Base-by-base conservation (phyloP, 2,113 vertebrate species). In the Chionodraco myersi region DNA sequence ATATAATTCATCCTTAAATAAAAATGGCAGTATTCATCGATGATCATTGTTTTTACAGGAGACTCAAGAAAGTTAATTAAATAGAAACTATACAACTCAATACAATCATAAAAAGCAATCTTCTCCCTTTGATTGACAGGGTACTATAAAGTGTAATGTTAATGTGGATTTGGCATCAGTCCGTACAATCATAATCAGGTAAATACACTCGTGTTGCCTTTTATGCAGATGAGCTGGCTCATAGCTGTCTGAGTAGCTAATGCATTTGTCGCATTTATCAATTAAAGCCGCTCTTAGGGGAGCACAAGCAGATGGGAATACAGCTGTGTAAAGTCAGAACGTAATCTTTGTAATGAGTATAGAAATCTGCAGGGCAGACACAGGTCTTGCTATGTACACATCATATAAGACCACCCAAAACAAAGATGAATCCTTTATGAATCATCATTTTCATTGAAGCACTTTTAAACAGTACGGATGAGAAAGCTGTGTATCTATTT, bases 231-330 rank as follows among this genome's bases (percentile, higher is more conserved):
- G 59, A 88, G 61, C 26, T 9, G 3, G 60, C 49, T 57, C 49
- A 26, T 74, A 48, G n/a, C 65, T 83, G 87, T 83, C 70, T 72
- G 81, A 89, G 83, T 72, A 57, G 71, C 80, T 84, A 88, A 89
- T 86, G 80, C 77, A 81, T 86, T 87, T 84, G 66, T 91, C 87
- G 82, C 65, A 86, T 84, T 92, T 86, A 89, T 92, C 88, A 93
- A 91, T 92, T 88, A 92, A 78, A 76, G 44, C 11, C 15, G 18
- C 41, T 91, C 85, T 87, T 79, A 48, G 52, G 77, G 82, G 84
- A 75, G 66, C 48, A 48, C 54, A 66, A 85, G 72, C 91, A 91
- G 88, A 91, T 89, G 91, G 91, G 75, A 90, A 89, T 91, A 86
- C 89, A 92, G 91, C 88, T 92, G 88, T 82, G 89, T 62, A 77